These are phyloP conservation scores for Rostratula benghalensis DNA, from an alignment of 2,113 vertebrate genomes.

Conservation along the genomic window DNA sequence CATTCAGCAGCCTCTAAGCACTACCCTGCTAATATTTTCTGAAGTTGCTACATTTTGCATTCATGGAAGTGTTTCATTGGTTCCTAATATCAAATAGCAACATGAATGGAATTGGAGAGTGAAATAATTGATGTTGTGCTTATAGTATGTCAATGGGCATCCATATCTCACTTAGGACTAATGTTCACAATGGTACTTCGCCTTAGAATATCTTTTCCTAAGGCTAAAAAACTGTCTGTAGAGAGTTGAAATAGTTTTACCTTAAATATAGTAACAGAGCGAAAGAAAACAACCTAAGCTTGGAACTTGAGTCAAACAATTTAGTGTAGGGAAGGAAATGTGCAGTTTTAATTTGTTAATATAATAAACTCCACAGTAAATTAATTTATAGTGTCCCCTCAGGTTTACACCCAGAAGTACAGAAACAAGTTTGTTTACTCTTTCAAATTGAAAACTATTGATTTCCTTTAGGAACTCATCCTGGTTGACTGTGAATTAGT, in stretches of 20 bases:
- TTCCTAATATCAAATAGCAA: neutral
- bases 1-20: neutral
- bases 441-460: slow-evolving; percentile 48
- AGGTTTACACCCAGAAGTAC: neutral
- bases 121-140: neutral
- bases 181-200: neutral
- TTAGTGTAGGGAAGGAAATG: neutral
- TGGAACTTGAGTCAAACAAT: neutral
- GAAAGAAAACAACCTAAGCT: neutral
- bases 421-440: slow-evolving; percentile 7
- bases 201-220: neutral
- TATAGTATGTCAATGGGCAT: neutral
- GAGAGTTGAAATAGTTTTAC: neutral
- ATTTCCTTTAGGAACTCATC: slow-evolving; percentile 53
- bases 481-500: neutral
- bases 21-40: neutral
- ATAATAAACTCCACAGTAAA: slow-evolving; percentile 15
- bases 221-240: neutral
- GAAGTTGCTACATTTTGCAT: neutral
- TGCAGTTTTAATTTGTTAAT: slow-evolving; percentile 1
- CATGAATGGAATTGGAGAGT: neutral
- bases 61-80: neutral
- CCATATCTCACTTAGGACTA: neutral
- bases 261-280: neutral
- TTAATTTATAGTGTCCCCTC: slow-evolving; percentile 12